A percentile compares a stretch with the other conserved stretches of the same genome.
These are phyloP conservation scores for Mamestra configurata DNA, from an alignment of 1,140 invertebrate genomes.

Conservation along the genomic window DNA sequence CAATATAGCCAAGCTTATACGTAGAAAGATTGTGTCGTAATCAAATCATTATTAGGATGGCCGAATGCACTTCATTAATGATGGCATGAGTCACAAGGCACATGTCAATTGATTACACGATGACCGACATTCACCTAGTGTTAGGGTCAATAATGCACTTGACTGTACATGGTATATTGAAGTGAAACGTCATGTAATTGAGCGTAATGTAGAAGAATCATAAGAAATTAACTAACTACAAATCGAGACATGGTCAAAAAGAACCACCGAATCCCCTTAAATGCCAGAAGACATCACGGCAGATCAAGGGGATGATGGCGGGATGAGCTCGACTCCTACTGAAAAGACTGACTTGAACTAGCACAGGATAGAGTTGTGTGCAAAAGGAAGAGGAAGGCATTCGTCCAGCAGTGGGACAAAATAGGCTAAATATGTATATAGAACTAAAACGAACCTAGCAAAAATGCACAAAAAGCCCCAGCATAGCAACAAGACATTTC, in stretches of 20 bases:
- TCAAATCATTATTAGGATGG: neutral
- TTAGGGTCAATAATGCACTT: constrained; percentile 40
- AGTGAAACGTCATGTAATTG: neutral
- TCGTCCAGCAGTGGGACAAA: no score
- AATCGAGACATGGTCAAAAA: no score
- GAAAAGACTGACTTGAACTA: no score
- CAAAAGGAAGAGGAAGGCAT: no score
- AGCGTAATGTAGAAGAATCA: neutral
- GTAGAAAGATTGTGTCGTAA: constrained; percentile 11
- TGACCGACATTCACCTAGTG: constrained; percentile 58
- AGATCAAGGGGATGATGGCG: no score
- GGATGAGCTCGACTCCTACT: no score
- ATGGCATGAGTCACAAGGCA: constrained; percentile 67
- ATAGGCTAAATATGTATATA: no score
- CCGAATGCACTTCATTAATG: constrained; percentile 60
- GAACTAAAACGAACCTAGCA: no score
- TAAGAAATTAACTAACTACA: neutral
- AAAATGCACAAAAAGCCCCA: neutral
- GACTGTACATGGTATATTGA: constrained; percentile 9
- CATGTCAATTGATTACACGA: constrained; percentile 71
- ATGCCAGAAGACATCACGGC: no score
- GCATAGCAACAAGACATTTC: neutral
- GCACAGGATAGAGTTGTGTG: no score
- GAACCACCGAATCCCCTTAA: no score
- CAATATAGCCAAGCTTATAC: neutral